These are phyloP conservation scores for Phthorimaea operculella DNA, from an alignment of 1,140 invertebrate species.

Conservation along the genomic window DNA sequence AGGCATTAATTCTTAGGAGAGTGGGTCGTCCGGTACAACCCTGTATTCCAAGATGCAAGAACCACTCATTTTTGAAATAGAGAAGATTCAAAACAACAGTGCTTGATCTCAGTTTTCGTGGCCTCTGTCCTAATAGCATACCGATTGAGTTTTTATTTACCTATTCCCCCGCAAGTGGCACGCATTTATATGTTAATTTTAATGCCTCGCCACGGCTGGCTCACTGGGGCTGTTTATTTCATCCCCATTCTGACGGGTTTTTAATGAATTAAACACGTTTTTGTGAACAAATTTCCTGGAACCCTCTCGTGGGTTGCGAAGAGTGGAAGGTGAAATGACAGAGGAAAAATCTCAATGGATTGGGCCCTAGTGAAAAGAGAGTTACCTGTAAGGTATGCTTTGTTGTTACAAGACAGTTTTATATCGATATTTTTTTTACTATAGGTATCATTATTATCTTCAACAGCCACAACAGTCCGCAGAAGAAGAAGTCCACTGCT, in stretches of 20 bases:
- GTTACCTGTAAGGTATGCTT: too few relatives aligned
- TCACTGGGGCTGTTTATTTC: conserved; percentile 11
- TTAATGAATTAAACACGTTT: conserved; percentile 7
- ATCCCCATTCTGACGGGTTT: conserved; percentile 10
- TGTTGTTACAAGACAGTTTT: too few relatives aligned
- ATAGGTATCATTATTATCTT: too few relatives aligned
- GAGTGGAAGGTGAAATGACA: neutral
- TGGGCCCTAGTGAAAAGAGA: too few relatives aligned
- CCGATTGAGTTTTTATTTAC: conserved; percentile 53
- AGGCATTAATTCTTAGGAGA: too few relatives aligned
- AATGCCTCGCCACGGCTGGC: neutral
- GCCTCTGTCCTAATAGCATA: conserved; percentile 23
- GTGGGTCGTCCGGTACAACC: too few relatives aligned
- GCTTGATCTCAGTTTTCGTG: neutral
- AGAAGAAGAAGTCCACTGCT: too few relatives aligned
- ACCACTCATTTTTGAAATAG: too few relatives aligned
- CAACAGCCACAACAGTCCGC: too few relatives aligned
- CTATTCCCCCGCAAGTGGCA: conserved; percentile 32
- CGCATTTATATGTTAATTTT: conserved; percentile 43
- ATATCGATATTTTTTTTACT: too few relatives aligned
- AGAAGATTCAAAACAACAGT: too few relatives aligned
- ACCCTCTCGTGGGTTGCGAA: neutral
- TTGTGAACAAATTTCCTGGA: neutral
- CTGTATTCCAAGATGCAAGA: too few relatives aligned
- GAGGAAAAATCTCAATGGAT: neutral